A percentile compares a stretch with the other conserved stretches of the same genome.
These are phyloP conservation scores for Pseudobourletiella spinata DNA, from an alignment of 1,140 invertebrate genomes.

Conservation along the genomic window DNA sequence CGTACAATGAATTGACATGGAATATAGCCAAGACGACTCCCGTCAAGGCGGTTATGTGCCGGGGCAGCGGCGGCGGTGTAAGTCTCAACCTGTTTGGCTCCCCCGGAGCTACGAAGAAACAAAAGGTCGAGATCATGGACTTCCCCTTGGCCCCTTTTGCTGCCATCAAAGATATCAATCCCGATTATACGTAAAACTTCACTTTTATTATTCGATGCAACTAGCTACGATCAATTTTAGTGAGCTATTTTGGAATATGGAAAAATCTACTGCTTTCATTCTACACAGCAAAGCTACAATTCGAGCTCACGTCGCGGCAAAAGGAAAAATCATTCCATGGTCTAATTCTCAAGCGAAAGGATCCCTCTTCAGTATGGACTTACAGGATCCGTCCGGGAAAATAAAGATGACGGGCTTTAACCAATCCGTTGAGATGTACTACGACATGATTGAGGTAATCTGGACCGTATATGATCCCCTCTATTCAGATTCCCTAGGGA, in stretches of 20 bases:
- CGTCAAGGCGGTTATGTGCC: no score
- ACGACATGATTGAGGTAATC: conserved; percentile 73
- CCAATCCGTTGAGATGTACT: conserved; percentile 80
- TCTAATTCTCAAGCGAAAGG: conserved; percentile 86
- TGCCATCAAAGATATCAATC: conserved; percentile 32
- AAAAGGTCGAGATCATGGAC: background rate
- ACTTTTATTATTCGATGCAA: background rate
- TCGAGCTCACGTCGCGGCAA: conserved; percentile 76
- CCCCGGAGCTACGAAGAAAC: conserved; percentile 1
- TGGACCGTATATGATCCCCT: no score
- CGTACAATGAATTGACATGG: background rate
- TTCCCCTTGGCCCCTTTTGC: background rate
- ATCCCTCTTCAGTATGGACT: conserved; percentile 83
- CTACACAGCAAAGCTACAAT: conserved; percentile 69
- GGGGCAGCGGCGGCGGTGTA: background rate
- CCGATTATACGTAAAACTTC: conserved; percentile 24
- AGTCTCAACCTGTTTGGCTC: no score
- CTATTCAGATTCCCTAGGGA: background rate
- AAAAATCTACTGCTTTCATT: conserved; percentile 4
- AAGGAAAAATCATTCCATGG: conserved; percentile 73
- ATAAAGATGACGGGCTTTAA: conserved; percentile 89
- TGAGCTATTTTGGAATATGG: background rate
- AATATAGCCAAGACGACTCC: no score
- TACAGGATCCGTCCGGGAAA: conserved; percentile 87
- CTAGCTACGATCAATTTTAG: no score